A percentile compares a stretch with the other conserved stretches of the same genome.
These are phyloP conservation scores for Corythoichthys intestinalis DNA, from an alignment of 2,113 vertebrate species.

Conservation along the genomic window DNA sequence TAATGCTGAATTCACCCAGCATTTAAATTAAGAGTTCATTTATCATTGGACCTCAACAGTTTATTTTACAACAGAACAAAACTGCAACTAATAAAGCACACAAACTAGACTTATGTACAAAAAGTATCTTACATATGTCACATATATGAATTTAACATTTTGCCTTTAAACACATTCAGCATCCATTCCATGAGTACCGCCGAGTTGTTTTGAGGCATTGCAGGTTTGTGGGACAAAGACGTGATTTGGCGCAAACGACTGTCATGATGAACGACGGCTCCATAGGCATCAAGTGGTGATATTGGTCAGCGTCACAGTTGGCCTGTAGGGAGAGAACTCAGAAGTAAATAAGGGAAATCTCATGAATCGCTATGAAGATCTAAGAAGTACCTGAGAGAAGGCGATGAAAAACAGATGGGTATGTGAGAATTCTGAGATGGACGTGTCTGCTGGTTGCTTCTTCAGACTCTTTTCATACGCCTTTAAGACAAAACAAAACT, in stretches of 20 bases:
- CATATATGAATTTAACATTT: not conserved
- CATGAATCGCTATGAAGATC: too few relatives aligned
- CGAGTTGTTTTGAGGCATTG: conserved; percentile 53
- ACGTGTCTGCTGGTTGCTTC: conserved; percentile 49
- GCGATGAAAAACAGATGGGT: conserved; percentile 65
- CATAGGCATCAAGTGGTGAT: conserved; percentile 62
- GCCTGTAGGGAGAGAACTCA: conserved; percentile 42
- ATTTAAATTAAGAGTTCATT: not conserved
- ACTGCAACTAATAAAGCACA: conserved; percentile 10
- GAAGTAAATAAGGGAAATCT: too few relatives aligned
- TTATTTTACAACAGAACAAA: not conserved
- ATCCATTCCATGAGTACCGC: conserved; percentile 26
- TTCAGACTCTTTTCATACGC: conserved; percentile 65
- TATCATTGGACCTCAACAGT: not conserved
- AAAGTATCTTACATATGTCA: not conserved
- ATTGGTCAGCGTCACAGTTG: conserved; percentile 62
- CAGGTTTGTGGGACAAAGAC: conserved; percentile 56
- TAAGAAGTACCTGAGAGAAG: conserved; percentile 67
- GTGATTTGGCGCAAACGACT: conserved; percentile 58
- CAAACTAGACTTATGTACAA: conserved; percentile 20
- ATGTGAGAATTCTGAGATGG: conserved; percentile 63
- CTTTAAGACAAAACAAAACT: conserved; percentile 36
- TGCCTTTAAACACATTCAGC: conserved; percentile 23
- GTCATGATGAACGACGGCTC: conserved; percentile 69
- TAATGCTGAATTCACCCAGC: not conserved